These are phyloP conservation scores for Diorhabda elongata DNA, from an alignment of 1,140 invertebrate genomes.

Conservation along the genomic window DNA sequence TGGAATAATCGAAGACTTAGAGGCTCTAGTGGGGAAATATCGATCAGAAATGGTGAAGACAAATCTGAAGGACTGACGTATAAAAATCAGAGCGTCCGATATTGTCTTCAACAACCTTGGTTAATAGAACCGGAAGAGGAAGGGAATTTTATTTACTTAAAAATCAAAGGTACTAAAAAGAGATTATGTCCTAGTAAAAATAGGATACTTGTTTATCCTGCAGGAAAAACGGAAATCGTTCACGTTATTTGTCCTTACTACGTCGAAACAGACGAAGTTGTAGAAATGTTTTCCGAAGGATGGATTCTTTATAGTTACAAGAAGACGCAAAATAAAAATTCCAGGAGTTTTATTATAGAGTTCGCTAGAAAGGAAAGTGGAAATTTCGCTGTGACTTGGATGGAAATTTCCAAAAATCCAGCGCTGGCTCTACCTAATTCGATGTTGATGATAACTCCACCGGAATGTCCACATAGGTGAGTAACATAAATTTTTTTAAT, in stretches of 20 bases:
- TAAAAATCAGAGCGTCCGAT: slow-evolving; percentile 36
- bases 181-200: slow-evolving; percentile 66
- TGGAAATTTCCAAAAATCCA: slow-evolving; percentile 71
- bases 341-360: slow-evolving; percentile 66
- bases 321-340: slow-evolving; percentile 51
- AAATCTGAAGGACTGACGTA: slow-evolving; percentile 26
- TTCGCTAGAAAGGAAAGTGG: slow-evolving; percentile 67
- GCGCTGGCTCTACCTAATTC: slow-evolving; percentile 52
- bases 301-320: slow-evolving; percentile 56
- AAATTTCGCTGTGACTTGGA: slow-evolving; percentile 70
- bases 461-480: slow-evolving; percentile 69
- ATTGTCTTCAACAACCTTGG: slow-evolving; percentile 71
- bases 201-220: slow-evolving; percentile 69
- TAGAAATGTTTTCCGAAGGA: slow-evolving; percentile 70
- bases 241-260: slow-evolving; percentile 62
- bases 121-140: slow-evolving; percentile 69
- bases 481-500: slow-evolving; percentile 9
- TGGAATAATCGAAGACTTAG: slow-evolving; percentile 60
- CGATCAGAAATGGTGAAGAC: slow-evolving; percentile 42
- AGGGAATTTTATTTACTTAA: slow-evolving; percentile 67
- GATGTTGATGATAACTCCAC: slow-evolving; percentile 56
- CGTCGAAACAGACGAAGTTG: slow-evolving; percentile 49
- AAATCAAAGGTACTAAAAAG: slow-evolving; percentile 62
- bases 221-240: slow-evolving; percentile 54
- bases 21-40: slow-evolving; percentile 69